These are phyloP conservation scores for Digitonthophagus gazella DNA, from an alignment of 2,888 invertebrate genomes.

Conservation along the genomic window DNA sequence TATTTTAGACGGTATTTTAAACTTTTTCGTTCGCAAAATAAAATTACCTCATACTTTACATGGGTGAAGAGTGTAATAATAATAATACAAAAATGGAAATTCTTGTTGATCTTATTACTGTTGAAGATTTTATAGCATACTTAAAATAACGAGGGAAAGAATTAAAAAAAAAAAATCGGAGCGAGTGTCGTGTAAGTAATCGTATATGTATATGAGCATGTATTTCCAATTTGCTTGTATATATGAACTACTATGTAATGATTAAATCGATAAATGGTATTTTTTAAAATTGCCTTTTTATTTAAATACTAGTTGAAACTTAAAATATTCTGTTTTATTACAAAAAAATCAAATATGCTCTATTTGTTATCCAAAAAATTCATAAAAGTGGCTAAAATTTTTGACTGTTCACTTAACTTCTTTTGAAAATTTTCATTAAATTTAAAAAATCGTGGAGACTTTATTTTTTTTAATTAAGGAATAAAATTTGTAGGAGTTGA, in stretches of 20 bases:
- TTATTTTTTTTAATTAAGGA: too few relatives aligned
- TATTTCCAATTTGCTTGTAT: constrained; percentile 28
- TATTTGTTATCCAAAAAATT: too few relatives aligned
- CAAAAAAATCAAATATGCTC: too few relatives aligned
- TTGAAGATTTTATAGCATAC: constrained; percentile 32
- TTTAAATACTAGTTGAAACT: too few relatives aligned
- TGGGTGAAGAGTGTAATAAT: constrained; percentile 13
- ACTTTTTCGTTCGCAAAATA: constrained; percentile 21
- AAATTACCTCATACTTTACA: constrained; percentile 29
- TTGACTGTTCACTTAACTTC: too few relatives aligned
- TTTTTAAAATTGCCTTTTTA: constrained; percentile 23
- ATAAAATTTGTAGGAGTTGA: too few relatives aligned
- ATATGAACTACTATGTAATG: constrained; percentile 27
- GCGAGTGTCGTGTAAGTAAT: constrained; percentile 11
- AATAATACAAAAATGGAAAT: constrained; percentile 27
- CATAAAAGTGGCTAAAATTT: too few relatives aligned
- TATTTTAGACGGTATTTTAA: constrained; percentile 24
- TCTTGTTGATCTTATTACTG: constrained; percentile 33
- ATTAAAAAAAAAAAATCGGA: constrained; percentile 5
- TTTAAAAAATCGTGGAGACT: too few relatives aligned
- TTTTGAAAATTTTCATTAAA: too few relatives aligned
- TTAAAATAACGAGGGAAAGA: constrained; percentile 25
- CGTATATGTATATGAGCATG: constrained; percentile 27
- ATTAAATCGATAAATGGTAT: constrained; percentile 25
- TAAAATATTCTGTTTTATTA: background rate